Percentiles rank a stretch among this genome's conserved stretches.
Conservation (phyloP, 37 sponge, comb jelly and placozoan species). For the Amphimedon queenslandica region DNA sequence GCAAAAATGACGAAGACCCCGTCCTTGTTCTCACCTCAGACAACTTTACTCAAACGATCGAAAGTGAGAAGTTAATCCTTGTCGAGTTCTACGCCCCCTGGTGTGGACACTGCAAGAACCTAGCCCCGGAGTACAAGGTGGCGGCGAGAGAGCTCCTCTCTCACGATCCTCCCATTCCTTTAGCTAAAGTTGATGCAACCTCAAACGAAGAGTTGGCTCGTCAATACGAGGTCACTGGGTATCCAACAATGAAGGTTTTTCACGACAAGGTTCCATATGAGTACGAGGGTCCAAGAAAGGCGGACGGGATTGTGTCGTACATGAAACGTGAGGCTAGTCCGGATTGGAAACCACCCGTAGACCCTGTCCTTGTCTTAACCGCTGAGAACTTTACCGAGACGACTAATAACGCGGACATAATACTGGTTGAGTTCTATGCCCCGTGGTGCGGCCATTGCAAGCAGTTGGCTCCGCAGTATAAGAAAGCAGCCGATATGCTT, state of each 20-base stretch:
- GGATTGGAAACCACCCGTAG: conserved; percentile 57
- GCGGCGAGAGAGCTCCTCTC: conserved; percentile 53
- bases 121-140: conserved; percentile 66
- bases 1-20: no score
- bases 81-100: conserved; percentile 95
- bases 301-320: conserved; percentile 44
- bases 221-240: conserved; percentile 46
- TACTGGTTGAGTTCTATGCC: conserved; percentile 92
- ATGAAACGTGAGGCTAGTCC: conserved; percentile 57
- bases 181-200: conserved; percentile 78
- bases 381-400: conserved; percentile 74
- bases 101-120: conserved; percentile 80
- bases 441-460: conserved; percentile 65
- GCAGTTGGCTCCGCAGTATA: neutral
- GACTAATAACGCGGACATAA: conserved; percentile 36
- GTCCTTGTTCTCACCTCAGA: conserved; percentile 72
- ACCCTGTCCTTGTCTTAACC: conserved; percentile 68
- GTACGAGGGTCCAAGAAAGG: conserved; percentile 53
- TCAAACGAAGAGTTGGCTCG: conserved; percentile 29
- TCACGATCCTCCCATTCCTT: conserved; percentile 22
- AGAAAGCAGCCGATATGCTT: neutral
- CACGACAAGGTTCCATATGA: conserved; percentile 52
- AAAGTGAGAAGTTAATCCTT: conserved; percentile 45
- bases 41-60: conserved; percentile 71
- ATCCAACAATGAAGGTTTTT: conserved; percentile 65